Percentiles rank a stretch among this genome's conserved stretches.
These are phyloP conservation scores for Hormaphis cornu DNA, from an alignment of 1,140 invertebrate genomes.

Conservation along the genomic window DNA sequence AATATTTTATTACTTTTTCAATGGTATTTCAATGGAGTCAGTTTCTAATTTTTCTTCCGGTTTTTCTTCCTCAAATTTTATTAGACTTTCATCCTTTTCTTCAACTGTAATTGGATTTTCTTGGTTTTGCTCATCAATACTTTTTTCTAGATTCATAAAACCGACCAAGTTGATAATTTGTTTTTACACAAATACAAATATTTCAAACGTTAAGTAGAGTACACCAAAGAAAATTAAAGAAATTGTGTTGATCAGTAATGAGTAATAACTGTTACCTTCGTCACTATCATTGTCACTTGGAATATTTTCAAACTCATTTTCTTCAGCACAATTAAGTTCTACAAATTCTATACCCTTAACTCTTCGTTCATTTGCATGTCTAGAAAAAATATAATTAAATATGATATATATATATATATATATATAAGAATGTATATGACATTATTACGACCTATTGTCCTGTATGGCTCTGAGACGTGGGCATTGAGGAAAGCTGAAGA, in stretches of 20 bases:
- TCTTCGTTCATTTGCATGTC: slow-evolving; percentile 22
- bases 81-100: slow-evolving; percentile 38
- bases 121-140: not conserved
- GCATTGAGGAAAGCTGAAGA: no score
- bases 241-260: no score
- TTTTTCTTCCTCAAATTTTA: slow-evolving; percentile 36
- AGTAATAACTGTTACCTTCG: not conserved
- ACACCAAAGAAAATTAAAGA: no score
- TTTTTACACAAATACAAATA: no score
- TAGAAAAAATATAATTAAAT: not conserved
- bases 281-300: slow-evolving; percentile 42
- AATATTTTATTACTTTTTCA: not conserved
- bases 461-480: no score
- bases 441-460: no score
- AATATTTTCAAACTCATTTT: slow-evolving; percentile 38
- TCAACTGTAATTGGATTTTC: not conserved
- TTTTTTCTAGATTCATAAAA: not conserved
- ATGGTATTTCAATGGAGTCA: not conserved
- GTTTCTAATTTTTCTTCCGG: not conserved
- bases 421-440: no score
- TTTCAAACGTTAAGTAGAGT: no score
- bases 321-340: slow-evolving; percentile 34
- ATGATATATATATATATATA: no score
- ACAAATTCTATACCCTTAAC: slow-evolving; percentile 9
- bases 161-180: no score